Base-by-base conservation (phyloP, 1,140 invertebrate species). In the Aphelinus atriplicis region DNA sequence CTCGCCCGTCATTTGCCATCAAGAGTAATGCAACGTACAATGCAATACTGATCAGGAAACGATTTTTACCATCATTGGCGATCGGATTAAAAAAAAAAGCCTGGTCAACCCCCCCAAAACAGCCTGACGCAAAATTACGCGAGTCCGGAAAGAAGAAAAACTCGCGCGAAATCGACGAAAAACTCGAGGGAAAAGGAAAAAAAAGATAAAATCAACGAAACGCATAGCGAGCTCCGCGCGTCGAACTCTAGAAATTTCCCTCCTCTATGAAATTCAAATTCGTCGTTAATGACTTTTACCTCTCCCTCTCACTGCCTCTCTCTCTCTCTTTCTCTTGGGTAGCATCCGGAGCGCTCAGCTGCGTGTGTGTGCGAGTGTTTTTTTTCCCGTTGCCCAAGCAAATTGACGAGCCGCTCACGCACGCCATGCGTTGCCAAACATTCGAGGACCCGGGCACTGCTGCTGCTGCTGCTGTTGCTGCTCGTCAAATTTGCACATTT, bases 401-500 rank as follows among this genome's bases (percentile, higher is more conserved):
- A 4, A 7, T 10, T 10, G 53, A 55, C 26, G 26, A 26, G 26
- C n/a, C 5, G 46, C 7, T 6, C 42, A 51, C 62, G 62, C 46
- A 51, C 66, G 72, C 62, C 72, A 62, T 63, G 71, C 70, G 77
- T 81, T 78, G 79, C 70, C 73, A 77, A 79, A 78, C 66, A 71
- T 60, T 60, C 55, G 66, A 71, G 62, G 77, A 77, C 71, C 26
- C 26, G 26, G 26, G 26, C 61, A 71, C 60, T 58, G 76, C 64
- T 75, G 57, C 53, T 5, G 5, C 10, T 55, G 10, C 53, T 55
- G 53, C 48, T 62, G 67, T 74, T 80, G 50, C 73, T 78, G 78
- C 76, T 82, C 81, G 81, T 82, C 80, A 82, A 84, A 84, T 84
- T 84, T 84, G 82, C 83, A 84, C 83, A 81, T 84, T 84, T 84